These are phyloP conservation scores for Amblyopsis hoosieri DNA, from an alignment of 2,797 vertebrate genomes.

Conservation along the genomic window DNA sequence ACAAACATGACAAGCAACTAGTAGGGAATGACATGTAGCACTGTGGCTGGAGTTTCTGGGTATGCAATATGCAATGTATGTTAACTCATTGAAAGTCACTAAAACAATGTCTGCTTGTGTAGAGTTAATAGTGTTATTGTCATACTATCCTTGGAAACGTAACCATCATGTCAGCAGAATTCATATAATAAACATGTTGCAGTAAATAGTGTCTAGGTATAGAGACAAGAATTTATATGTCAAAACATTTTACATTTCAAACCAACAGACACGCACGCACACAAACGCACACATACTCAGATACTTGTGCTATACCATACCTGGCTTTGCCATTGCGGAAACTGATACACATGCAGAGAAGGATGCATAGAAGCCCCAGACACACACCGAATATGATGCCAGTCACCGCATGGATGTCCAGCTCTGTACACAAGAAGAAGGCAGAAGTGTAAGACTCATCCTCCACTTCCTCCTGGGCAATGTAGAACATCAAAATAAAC, in stretches of 20 bases:
- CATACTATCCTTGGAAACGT: no score
- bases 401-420: constrained; percentile 93
- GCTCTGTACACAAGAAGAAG: constrained; percentile 70
- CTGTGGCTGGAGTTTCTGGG: not conserved
- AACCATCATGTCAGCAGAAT: no score
- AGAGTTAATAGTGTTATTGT: no score
- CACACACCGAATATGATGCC: constrained; percentile 97
- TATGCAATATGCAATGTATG: not conserved
- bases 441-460: constrained; percentile 14
- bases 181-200: no score
- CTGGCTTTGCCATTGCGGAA: constrained; percentile 88
- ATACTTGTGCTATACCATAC: constrained; percentile 60
- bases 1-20: not conserved
- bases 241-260: no score
- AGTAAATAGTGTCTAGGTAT: no score
- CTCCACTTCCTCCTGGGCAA: not conserved
- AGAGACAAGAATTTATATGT: no score
- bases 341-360: constrained; percentile 95
- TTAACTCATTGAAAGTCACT: not conserved
- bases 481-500: not conserved
- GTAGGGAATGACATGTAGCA: not conserved
- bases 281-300: not conserved
- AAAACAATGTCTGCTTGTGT: not conserved
- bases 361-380: constrained; percentile 92
- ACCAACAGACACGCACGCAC: no score